These are phyloP conservation scores for Drosophila murphyi DNA, from an alignment of 1,140 invertebrate genomes.

Conservation along the genomic window DNA sequence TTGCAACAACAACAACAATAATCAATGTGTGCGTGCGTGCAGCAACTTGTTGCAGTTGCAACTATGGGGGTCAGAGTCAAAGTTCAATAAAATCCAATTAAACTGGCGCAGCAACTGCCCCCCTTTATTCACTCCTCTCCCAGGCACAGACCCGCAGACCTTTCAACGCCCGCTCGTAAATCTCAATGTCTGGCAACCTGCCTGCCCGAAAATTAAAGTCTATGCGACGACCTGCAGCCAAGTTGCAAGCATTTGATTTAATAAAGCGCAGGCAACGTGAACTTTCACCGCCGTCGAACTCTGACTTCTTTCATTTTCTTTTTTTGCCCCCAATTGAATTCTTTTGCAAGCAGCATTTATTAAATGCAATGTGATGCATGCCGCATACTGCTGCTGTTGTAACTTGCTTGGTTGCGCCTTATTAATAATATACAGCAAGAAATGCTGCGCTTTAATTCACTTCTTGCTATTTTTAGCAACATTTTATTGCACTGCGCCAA, in stretches of 20 bases:
- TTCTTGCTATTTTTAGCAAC: conserved; percentile 72
- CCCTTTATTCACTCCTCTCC: neutral
- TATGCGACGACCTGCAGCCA: conserved; percentile 25
- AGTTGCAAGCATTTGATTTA: conserved; percentile 65
- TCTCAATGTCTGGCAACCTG: conserved; percentile 59
- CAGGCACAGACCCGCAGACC: conserved; percentile 58
- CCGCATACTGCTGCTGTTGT: conserved; percentile 10
- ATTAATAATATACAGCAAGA: conserved; percentile 39
- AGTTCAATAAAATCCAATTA: conserved; percentile 83
- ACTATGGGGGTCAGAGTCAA: conserved; percentile 78
- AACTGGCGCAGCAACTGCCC: conserved; percentile 44
- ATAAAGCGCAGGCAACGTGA: conserved; percentile 62
- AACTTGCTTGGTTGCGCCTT: conserved; percentile 46
- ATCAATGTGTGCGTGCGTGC: conserved; percentile 23
- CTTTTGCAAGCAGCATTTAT: conserved; percentile 23
- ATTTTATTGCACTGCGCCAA: conserved; percentile 71
- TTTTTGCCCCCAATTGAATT: conserved; percentile 60
- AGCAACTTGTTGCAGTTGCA: conserved; percentile 72
- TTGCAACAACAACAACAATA: conserved; percentile 44
- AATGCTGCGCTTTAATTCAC: conserved; percentile 42
- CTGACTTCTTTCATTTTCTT: neutral
- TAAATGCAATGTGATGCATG: conserved; percentile 32
- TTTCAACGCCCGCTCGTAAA: conserved; percentile 66
- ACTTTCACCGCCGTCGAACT: conserved; percentile 59
- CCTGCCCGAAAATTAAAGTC: conserved; percentile 23